Evolutionary conservation across 2,797 vertebrate species (phyloP).

Genomic region (Macroramphosus scolopax): DNA sequence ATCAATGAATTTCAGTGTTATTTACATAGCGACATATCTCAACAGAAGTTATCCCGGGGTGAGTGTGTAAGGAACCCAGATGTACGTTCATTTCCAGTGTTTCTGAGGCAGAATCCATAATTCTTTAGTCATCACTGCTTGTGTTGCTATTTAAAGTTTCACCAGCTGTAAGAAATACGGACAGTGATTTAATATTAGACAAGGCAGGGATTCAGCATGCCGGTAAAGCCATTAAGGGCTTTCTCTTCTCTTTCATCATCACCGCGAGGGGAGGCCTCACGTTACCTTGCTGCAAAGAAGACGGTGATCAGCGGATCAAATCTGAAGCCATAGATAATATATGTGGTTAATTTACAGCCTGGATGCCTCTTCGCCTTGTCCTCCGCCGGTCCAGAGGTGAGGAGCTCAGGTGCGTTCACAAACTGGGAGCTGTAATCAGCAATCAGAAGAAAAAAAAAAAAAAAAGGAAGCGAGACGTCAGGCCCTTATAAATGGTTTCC

Average conservation of each 20-base stretch:
- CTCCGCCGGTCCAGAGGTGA: slow-evolving; percentile 49
- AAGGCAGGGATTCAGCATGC: slow-evolving; percentile 47
- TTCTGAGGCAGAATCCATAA: slow-evolving; percentile 30
- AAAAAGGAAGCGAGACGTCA: slow-evolving; percentile 68
- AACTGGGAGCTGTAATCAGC: slow-evolving; percentile 73
- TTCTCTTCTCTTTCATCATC: slow-evolving; percentile 70
- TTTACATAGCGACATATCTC: no score
- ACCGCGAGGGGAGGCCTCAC: slow-evolving; percentile 53
- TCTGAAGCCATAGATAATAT: slow-evolving; percentile 59
- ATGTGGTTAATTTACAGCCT: slow-evolving; percentile 70
- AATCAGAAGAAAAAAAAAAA: no score
- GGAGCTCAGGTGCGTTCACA: slow-evolving; percentile 52
- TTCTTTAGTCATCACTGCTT: slow-evolving; percentile 53
- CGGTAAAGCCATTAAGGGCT: slow-evolving; percentile 73
- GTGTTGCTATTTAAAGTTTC: slow-evolving; percentile 43
- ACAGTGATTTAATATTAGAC: slow-evolving; percentile 70
- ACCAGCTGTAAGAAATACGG: slow-evolving; percentile 67
- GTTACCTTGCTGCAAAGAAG: slow-evolving; percentile 16
- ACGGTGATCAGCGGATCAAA: slow-evolving; percentile 55
- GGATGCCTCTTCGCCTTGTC: slow-evolving; percentile 59
- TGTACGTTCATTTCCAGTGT: no score
- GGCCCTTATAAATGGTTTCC: slow-evolving; percentile 65
- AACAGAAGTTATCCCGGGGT: no score
- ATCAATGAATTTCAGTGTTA: no score
- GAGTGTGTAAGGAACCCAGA: no score